These are phyloP conservation scores for Picus viridis DNA, from an alignment of 2,797 vertebrate genomes.

Conservation along the genomic window DNA sequence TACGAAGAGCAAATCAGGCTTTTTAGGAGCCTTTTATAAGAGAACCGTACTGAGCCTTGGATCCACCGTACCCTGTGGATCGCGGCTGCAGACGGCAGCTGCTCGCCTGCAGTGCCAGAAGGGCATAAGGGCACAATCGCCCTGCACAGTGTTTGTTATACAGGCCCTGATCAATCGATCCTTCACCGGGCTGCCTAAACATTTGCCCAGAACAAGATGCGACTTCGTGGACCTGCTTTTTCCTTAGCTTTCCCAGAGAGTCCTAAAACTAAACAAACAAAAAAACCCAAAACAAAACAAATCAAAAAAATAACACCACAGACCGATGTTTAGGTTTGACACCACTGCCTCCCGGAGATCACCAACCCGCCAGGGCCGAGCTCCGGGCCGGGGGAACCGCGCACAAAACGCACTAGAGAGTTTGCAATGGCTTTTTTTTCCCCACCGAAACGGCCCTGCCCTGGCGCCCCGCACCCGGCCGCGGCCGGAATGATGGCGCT, in stretches of 20 bases:
- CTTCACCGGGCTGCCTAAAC: background rate
- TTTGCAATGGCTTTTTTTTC: accelerated
- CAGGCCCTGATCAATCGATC: accelerated
- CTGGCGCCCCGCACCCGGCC: background rate
- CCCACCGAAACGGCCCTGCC: background rate
- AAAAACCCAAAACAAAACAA: no score
- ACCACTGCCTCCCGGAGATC: background rate
- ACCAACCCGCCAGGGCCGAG: background rate
- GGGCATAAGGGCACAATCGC: no score
- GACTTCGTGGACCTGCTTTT: accelerated
- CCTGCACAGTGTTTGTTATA: no score
- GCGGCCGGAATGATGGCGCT: no score
- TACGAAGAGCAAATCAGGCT: accelerated
- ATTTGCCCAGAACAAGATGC: no score
- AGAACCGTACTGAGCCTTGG: accelerated
- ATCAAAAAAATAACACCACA: no score
- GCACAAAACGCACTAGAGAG: accelerated
- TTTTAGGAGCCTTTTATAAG: accelerated
- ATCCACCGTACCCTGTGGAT: accelerated
- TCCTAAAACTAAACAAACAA: no score
- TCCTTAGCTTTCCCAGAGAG: background rate
- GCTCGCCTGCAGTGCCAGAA: background rate
- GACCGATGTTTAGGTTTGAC: accelerated
- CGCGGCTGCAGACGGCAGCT: background rate
- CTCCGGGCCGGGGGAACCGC: no score